Evolutionary conservation across 2,113 vertebrate genomes (phyloP).

Genomic region (Syngnathus floridae): DNA sequence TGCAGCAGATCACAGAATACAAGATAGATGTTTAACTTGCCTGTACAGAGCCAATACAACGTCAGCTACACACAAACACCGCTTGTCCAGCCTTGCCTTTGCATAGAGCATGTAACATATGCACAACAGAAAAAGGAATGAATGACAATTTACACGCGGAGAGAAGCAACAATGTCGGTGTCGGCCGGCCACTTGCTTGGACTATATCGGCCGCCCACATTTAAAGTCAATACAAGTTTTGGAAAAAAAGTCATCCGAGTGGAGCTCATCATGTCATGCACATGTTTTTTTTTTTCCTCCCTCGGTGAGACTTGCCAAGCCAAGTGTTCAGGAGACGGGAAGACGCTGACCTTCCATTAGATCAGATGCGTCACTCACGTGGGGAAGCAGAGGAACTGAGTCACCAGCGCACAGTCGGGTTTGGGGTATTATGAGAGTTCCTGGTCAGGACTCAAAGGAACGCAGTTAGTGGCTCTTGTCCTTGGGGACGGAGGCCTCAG

Average conservation of each 20-base stretch:
- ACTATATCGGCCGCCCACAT: constrained; percentile 48
- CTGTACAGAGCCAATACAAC: constrained; percentile 36
- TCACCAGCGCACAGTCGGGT: constrained; percentile 16
- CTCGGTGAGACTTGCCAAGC: constrained; percentile 52
- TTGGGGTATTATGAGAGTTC: constrained; percentile 41
- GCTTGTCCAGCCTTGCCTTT: constrained; percentile 37
- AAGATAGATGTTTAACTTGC: constrained; percentile 43
- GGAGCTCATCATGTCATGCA: neutral
- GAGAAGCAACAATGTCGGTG: constrained; percentile 42
- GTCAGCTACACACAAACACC: constrained; percentile 19
- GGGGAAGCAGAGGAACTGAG: constrained; percentile 18
- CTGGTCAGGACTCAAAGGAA: constrained; percentile 20
- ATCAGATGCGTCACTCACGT: constrained; percentile 42
- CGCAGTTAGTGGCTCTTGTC: constrained; percentile 60
- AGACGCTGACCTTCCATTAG: constrained; percentile 43
- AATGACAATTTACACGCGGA: constrained; percentile 38
- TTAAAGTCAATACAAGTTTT: constrained; percentile 35
- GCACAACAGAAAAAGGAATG: constrained; percentile 36
- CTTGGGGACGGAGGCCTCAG: constrained; percentile 54
- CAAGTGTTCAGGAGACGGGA: constrained; percentile 56
- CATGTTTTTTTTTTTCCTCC: constrained; percentile 20
- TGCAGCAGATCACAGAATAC: constrained; percentile 49
- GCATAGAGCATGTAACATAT: constrained; percentile 68
- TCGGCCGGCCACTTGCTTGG: constrained; percentile 42
- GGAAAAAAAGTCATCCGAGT: constrained; percentile 23